Base-by-base conservation (phyloP, 2,113 vertebrate species). In the Carettochelys insculpta region DNA sequence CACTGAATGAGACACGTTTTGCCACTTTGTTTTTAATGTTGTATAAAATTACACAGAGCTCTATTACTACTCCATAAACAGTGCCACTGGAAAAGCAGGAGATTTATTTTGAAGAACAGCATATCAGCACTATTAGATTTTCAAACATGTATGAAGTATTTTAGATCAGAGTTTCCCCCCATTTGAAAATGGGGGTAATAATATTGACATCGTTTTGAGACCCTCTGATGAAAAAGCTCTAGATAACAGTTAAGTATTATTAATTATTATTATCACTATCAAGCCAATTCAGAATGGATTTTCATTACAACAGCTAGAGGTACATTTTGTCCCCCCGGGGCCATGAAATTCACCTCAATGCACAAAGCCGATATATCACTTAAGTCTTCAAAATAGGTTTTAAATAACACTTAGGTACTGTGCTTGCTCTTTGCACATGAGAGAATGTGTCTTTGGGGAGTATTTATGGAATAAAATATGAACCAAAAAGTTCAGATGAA, bases 401-500 rank as follows among this genome's bases (percentile, higher is more conserved):
- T 54, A 34, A 80, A 13, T 10, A 71, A 34, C 82, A n/a, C 71
- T 77, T 48, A 79, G 81, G 80, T 11, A 45, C 71, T 75, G 38
- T 13, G 41, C 12, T 43, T 41, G 41, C 41, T 41, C 24, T 45
- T 75, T 43, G 24, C 71, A 75, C 41, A 27, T 75, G 71, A 75
- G 41, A 45, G 38, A 43, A 75, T 75, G 41, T 75, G 71, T 75
- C 38, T 29, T 75, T 45, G 43, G 71, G 71, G 71, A 75, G 41
- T 41, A 90, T 43, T 76, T 58, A 92, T 31, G 14, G 78, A 94
- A 86, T 73, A 71, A 34, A 24, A 12, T 7, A 73, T 1, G 24
- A 91, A 38, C 25, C 25, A 45, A 45, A 45, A 84, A 92, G n/a
- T 86, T 84, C 80, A 95, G 90, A 71, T 65, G 90, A 71, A 88